These are phyloP conservation scores for Cosmia pyralina DNA, from an alignment of 2,888 invertebrate species.

Conservation along the genomic window DNA sequence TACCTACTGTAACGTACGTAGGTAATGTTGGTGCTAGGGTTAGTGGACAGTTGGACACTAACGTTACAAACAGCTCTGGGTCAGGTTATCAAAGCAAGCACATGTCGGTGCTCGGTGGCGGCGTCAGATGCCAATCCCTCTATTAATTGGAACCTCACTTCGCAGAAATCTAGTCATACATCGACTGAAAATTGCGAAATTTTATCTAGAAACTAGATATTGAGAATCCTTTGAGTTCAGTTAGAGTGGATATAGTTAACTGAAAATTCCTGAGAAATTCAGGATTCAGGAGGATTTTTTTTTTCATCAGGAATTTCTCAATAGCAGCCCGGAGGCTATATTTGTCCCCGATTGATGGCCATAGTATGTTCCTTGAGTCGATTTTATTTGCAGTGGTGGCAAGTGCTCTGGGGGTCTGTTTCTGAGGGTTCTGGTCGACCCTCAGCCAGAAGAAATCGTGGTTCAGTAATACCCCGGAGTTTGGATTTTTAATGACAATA, in stretches of 20 bases:
- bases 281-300: not conserved
- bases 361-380: no score
- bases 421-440: no score
- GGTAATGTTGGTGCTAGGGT: not conserved
- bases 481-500: no score
- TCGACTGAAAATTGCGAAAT: not conserved
- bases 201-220: not conserved
- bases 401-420: no score
- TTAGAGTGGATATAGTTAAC: not conserved
- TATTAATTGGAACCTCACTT: constrained; percentile 7
- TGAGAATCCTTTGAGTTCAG: not conserved
- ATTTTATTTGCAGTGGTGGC: no score
- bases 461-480: no score
- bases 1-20: not conserved
- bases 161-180: not conserved
- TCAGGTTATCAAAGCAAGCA: constrained; percentile 15
- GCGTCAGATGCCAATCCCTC: not conserved
- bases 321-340: not conserved
- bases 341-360: not conserved
- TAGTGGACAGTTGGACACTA: not conserved
- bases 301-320: not conserved
- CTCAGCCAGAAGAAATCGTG: no score
- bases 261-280: no score
- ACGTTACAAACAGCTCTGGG: not conserved
- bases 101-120: not conserved